phyloP scores from a whole-genome alignment of 2,113 vertebrate species.

The Platysteira castanea region DNA sequence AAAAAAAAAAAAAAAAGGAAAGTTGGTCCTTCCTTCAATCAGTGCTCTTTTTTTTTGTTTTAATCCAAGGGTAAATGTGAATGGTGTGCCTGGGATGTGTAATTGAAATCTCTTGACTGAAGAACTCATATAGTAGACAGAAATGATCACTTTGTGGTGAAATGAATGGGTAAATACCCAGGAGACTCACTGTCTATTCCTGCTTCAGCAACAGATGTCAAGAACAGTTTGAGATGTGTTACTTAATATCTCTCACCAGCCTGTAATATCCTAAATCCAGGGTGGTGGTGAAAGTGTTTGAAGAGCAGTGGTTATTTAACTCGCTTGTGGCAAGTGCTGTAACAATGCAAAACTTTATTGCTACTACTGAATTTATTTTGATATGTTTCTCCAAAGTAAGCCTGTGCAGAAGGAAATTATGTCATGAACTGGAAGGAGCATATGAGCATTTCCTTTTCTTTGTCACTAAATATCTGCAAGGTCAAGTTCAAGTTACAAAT shows the following conservation, averaged over 20 bases:
- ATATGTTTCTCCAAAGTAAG: not conserved
- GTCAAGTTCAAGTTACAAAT: not conserved
- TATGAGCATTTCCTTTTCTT: not conserved
- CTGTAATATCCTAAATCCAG: not conserved
- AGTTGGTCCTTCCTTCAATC: not conserved
- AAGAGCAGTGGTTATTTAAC: not conserved
- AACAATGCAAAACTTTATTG: not conserved
- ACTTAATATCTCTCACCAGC: not conserved
- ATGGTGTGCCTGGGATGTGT: slow-evolving; percentile 1
- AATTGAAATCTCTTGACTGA: slow-evolving; percentile 41
- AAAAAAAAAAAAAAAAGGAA: not conserved
- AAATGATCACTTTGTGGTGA: not conserved
- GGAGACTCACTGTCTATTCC: not conserved
- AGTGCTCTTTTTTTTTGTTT: not conserved
- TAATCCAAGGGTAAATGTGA: slow-evolving; percentile 30
- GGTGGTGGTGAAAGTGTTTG: not conserved
- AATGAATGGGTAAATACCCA: slow-evolving; percentile 24
- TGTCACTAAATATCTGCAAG: not conserved
- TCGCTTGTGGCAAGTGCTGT: not conserved
- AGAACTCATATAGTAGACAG: not conserved
- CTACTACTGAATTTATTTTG: not conserved
- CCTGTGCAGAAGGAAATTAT: not conserved
- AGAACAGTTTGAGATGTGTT: not conserved
- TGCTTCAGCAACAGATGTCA: not conserved
- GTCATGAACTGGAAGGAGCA: not conserved